phyloP scores from a whole-genome alignment of 2,113 vertebrate genomes.

The Anseranas semipalmata region DNA sequence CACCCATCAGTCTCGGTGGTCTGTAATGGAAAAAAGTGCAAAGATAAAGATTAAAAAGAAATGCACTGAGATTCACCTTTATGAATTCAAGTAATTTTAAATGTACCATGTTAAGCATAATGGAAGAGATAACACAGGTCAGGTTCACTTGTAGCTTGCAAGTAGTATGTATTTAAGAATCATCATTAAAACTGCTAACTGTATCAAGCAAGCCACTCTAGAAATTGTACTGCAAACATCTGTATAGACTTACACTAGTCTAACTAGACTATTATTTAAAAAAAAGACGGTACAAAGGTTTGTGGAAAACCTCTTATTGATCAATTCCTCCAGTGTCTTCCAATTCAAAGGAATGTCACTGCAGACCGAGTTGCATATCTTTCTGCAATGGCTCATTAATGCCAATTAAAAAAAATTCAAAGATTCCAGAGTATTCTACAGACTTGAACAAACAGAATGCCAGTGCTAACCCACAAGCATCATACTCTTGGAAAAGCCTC shows the following conservation, averaged over 20 bases:
- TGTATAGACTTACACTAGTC: not conserved
- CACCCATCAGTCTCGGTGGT: conserved; percentile 96
- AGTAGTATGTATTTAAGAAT: not conserved
- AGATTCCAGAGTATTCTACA: not conserved
- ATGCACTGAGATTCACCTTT: not conserved
- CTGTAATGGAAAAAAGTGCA: conserved; percentile 64
- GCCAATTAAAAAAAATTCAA: no score
- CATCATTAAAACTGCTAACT: not conserved
- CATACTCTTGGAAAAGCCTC: not conserved
- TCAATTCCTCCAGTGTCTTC: not conserved
- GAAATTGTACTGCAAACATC: not conserved
- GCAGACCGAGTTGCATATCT: not conserved
- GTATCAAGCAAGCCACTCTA: not conserved
- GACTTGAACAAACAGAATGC: not conserved
- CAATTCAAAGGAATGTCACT: not conserved
- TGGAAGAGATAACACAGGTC: not conserved
- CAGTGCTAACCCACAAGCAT: not conserved
- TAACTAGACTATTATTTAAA: not conserved
- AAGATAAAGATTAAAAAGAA: not conserved
- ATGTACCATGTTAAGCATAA: not conserved
- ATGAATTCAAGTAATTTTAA: not conserved
- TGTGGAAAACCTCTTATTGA: not conserved
- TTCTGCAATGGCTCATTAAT: not conserved
- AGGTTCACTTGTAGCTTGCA: not conserved
- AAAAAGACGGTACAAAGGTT: not conserved